phyloP scores from a whole-genome alignment of 2,113 vertebrate genomes.

The Vidua chalybeata region DNA sequence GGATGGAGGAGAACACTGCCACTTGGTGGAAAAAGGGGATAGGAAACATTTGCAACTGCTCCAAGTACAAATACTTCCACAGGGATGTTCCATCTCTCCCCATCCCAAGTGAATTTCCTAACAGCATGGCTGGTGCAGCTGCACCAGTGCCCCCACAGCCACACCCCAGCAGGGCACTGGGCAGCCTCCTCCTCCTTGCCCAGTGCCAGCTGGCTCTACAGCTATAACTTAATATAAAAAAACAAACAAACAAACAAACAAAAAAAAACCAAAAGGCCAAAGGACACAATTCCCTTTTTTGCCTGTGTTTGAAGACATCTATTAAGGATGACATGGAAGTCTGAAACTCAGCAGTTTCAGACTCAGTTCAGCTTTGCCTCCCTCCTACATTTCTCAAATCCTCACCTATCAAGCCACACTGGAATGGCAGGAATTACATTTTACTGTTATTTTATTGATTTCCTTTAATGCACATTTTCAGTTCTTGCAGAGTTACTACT shows the following conservation, averaged over 20 bases:
- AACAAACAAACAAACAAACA: too few species aligned
- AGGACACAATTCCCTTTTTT: neutral
- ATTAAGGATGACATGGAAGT: neutral
- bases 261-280: neutral
- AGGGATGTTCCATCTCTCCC: neutral
- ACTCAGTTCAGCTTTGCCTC: neutral
- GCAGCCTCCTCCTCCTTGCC: neutral
- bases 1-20: slow-evolving; percentile 50
- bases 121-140: neutral
- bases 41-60: neutral
- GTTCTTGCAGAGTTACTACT: neutral
- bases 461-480: neutral
- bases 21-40: slow-evolving; percentile 36
- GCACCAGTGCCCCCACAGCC: neutral
- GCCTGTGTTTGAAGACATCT: neutral
- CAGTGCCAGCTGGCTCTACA: neutral
- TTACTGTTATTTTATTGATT: neutral
- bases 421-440: neutral
- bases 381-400: neutral
- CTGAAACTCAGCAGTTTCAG: neutral
- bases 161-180: neutral
- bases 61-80: neutral
- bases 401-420: neutral
- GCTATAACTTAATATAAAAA: neutral
- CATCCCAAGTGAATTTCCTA: neutral